Evolutionary conservation across 2,113 vertebrate species (phyloP), one percentile per base, ranked within the genome.

Genomic region (Anser cygnoides): DNA sequence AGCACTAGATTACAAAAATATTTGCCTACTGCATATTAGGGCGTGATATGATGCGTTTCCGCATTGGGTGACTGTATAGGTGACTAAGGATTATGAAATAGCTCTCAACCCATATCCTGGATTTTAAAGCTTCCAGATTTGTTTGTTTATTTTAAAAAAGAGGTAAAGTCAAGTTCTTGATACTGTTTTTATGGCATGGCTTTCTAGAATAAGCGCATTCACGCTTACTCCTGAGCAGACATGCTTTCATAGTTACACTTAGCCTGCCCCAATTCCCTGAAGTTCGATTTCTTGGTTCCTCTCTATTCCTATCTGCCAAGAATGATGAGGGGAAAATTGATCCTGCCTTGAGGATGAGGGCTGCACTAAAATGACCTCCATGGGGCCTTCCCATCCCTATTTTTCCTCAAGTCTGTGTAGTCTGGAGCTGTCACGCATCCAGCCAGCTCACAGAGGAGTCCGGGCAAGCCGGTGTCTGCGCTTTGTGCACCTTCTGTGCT

Each of bases 21-120:
- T 94, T 96, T 96, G 87, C 90, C 77, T 95, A 55, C 33, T 54
- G 46, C 71, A 92, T 95, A 92, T 83, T 93, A 92, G 84, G 50
- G 50, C 89, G 85, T 80, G 87, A 78, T 77, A 83, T 10, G 77
- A 92, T 83, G 73, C 11, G 1, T 93, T 94, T 93, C 95, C 7
- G 2, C 59, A 62, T 43, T 68, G 76, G 61, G 68, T 96, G 70
- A 63, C 81, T 96, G 7, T 63, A n/a, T 70, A 73, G 58, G 49
- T 92, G 66, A 95, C 49, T 87, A 74, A 71, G 49, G 33, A 61
- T 83, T 87, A 70, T 61, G 8, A 87, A 89, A 52, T n/a, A 50
- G 55, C 73, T 89, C n/a, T 84, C 57, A 82, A 49, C 17, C 26
- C 26, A 19, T 90, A 75, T 14, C 14, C 57, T 39, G 58, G 43